Conservation (phyloP, 2,113 vertebrate species). For the Galbula dea region DNA sequence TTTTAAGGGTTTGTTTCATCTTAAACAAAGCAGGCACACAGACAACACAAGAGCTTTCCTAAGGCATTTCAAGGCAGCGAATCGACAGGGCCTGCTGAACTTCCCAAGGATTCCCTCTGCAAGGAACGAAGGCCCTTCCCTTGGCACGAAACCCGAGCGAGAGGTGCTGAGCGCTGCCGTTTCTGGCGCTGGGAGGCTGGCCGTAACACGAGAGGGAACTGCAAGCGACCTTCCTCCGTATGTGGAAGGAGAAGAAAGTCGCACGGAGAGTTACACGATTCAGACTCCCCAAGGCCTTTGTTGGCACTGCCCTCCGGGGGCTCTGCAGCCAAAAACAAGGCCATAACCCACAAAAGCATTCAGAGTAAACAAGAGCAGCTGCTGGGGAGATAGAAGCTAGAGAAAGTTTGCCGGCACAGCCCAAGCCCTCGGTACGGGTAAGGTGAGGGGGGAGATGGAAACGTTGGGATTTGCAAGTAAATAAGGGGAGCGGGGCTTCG, state of each 20-base stretch:
- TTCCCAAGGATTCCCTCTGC: neutral
- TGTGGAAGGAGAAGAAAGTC: neutral
- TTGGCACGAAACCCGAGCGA: neutral
- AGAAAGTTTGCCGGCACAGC: neutral
- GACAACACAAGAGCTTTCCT: neutral
- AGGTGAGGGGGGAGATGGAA: neutral
- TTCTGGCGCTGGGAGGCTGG: neutral
- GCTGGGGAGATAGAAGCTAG: neutral
- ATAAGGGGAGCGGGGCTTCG: fast-evolving
- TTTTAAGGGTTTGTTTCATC: neutral
- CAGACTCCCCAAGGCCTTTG: neutral
- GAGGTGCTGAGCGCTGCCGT: neutral
- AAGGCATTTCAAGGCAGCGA: neutral
- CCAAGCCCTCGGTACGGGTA: fast-evolving
- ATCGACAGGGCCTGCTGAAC: neutral
- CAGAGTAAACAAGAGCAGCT: neutral
- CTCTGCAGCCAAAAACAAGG: neutral
- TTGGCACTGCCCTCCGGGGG: neutral
- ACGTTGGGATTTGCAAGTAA: neutral
- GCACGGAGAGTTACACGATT: too few relatives aligned
- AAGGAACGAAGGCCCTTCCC: neutral
- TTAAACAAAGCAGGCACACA: neutral
- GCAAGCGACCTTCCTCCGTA: neutral
- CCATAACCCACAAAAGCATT: neutral
- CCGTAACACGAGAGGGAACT: neutral